A percentile compares a stretch with the other conserved stretches of the same genome.
Conservation (phyloP, 1,140 invertebrate species). For the Anadara kagoshimensis region DNA sequence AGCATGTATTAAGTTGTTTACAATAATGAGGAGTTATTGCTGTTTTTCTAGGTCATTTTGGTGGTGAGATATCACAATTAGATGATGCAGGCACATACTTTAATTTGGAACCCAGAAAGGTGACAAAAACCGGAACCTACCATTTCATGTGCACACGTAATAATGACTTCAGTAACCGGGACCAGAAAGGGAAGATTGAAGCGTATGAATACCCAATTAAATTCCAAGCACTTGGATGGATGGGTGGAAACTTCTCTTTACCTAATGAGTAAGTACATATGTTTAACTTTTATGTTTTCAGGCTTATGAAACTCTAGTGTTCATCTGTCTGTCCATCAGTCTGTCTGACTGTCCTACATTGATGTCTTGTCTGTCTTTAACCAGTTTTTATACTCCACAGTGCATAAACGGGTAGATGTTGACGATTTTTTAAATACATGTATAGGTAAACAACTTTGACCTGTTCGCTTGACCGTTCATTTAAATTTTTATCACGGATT, state of each 20-base stretch:
- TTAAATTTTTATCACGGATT: no score
- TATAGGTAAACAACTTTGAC: no score
- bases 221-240: slow-evolving; percentile 60
- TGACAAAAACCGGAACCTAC: slow-evolving; percentile 63
- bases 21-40: no score
- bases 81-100: slow-evolving; percentile 73
- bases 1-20: no score
- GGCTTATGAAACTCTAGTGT: background rate
- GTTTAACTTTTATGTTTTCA: background rate
- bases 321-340: background rate
- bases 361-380: no score
- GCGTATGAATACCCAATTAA: slow-evolving; percentile 37
- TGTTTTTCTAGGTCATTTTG: slow-evolving; percentile 58
- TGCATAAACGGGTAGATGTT: no score
- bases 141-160: slow-evolving; percentile 72
- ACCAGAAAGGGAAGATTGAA: slow-evolving; percentile 68
- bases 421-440: no score
- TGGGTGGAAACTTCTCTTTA: slow-evolving; percentile 61
- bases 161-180: slow-evolving; percentile 73
- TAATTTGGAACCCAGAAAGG: slow-evolving; percentile 63
- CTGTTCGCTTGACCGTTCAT: no score
- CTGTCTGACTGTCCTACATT: no score
- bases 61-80: slow-evolving; percentile 66
- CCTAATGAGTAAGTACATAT: slow-evolving; percentile 55
- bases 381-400: no score